phyloP scores from a whole-genome alignment of 2,797 vertebrate species.

The Morus bassanus region DNA sequence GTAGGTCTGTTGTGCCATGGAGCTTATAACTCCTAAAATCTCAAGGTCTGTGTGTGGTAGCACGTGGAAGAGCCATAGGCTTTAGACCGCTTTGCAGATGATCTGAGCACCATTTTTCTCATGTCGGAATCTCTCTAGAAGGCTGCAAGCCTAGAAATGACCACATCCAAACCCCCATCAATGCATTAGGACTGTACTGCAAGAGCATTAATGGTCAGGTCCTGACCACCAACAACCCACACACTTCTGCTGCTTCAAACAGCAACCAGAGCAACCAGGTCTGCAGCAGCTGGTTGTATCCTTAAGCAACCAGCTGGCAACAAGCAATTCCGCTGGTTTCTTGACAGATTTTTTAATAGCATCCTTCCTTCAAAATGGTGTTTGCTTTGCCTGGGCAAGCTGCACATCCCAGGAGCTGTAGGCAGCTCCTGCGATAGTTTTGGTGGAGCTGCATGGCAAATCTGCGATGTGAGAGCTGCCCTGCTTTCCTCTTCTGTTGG shows the following conservation, averaged over 20 bases:
- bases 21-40: neutral
- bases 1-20: neutral
- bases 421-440: neutral
- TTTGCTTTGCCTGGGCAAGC: neutral
- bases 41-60: neutral
- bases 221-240: neutral
- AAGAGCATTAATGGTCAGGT: neutral
- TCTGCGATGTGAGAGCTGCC: accelerated
- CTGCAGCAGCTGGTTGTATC: slow-evolving; percentile 6
- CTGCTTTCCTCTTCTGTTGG: neutral
- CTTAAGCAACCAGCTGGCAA: neutral
- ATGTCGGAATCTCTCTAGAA: neutral
- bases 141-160: neutral
- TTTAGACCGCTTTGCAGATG: neutral
- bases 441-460: neutral
- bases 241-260: neutral
- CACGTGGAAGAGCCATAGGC: neutral
- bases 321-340: neutral
- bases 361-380: neutral
- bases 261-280: neutral
- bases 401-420: neutral
- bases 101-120: neutral
- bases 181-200: neutral
- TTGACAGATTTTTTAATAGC: slow-evolving; percentile 2
- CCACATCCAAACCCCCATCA: neutral